Evolutionary conservation across 2,113 vertebrate genomes (phyloP), one percentile per base, ranked within the genome.

Genomic region (Ptilorrhoa leucosticta): DNA sequence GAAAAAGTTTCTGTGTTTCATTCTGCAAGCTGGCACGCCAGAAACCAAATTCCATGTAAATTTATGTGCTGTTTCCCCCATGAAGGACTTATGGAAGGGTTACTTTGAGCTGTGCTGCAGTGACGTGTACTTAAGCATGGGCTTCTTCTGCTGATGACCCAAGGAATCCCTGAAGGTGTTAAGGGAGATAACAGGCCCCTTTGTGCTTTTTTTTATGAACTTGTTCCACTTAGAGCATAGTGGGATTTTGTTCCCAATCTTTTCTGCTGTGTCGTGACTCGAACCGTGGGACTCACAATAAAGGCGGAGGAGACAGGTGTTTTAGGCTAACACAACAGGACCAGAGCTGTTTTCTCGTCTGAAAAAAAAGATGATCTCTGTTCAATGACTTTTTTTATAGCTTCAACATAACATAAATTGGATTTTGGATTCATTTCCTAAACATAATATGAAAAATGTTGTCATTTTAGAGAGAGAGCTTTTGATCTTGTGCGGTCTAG

Each of bases 21-120:
- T 91, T 82, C 39, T 83, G 33, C 79, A 89, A 94, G 37, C 66
- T 91, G 75, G 16, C 48, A 30, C 10, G 58, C 82, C 63, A 78
- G 40, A 86, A 94, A 50, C 16, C 20, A 33, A 82, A 63, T 5
- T n/a, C 11, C 11, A 13, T 7, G 18, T 37, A 82, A 87, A 53
- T 23, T 48, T 30, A n/a, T 4, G 3, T 66, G 39, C 40, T 31
- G 13, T 64, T 82, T 93, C 8, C 20, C 16, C 17, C 12, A 2
- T 37, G 69, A 54, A 48, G 44, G 31, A 23, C 19, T 40, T 33
- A 7, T 30, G 37, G 58, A 42, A 68, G 33, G 15, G 23, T 53
- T 72, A 14, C 45, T 56, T 76, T 65, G 77, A 93, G 39, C 20
- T 81, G 18, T 68, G 26, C 27, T 3, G 4, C n/a, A 11, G 16